These are phyloP conservation scores for Aphaenogaster floridana DNA, from an alignment of 1,140 invertebrate species.

Conservation along the genomic window DNA sequence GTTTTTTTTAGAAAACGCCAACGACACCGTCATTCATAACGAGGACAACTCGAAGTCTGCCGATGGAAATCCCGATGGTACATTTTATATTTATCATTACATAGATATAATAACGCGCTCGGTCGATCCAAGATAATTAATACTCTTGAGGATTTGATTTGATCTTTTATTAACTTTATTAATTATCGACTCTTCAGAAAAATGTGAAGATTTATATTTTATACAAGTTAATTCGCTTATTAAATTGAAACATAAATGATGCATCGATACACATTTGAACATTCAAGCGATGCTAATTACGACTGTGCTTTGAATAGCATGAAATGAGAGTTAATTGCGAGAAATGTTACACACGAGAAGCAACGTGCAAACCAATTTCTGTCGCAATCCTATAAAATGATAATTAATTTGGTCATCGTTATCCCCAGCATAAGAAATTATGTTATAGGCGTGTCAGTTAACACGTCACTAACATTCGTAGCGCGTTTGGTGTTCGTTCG, in stretches of 20 bases:
- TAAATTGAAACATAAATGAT: constrained; percentile 44
- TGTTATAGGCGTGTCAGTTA: constrained; percentile 7
- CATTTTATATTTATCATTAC: not conserved
- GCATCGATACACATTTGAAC: constrained; percentile 18
- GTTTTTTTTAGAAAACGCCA: constrained; percentile 65
- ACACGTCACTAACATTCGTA: not conserved
- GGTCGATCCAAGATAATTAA: not conserved
- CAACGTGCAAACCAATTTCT: constrained; percentile 26
- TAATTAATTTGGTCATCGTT: constrained; percentile 47
- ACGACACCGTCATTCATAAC: constrained; percentile 66
- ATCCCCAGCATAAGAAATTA: not conserved
- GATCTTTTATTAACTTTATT: not conserved
- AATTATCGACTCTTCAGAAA: not conserved
- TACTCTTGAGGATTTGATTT: not conserved
- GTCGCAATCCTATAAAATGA: constrained; percentile 42
- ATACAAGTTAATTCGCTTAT: constrained; percentile 11
- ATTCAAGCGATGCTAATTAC: constrained; percentile 48
- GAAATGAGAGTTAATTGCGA: constrained; percentile 45
- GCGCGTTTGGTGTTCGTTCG: not conserved
- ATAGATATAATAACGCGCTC: not conserved
- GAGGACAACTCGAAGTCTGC: constrained; percentile 34
- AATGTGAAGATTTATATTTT: not conserved
- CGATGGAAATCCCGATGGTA: constrained; percentile 27
- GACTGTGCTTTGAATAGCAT: constrained; percentile 28
- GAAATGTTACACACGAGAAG: constrained; percentile 27